These are phyloP conservation scores for Eulithis prunata DNA, from an alignment of 2,888 invertebrate genomes.

Conservation along the genomic window DNA sequence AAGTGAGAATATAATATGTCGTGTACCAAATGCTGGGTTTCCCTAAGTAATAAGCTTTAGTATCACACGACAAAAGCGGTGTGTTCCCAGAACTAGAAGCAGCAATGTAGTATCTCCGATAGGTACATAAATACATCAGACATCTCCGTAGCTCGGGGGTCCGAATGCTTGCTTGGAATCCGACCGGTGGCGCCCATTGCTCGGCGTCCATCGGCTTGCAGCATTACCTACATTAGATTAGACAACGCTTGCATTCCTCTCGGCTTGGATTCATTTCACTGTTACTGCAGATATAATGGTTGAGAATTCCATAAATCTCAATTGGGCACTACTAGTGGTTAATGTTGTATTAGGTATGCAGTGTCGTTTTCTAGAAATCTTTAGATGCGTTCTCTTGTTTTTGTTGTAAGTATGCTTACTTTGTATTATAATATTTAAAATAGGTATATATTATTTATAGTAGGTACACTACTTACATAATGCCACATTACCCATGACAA, in stretches of 20 bases:
- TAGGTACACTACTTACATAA: too few relatives aligned
- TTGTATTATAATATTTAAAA: too few relatives aligned
- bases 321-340: slow-evolving; percentile 3
- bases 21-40: too few relatives aligned
- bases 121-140: slow-evolving; percentile 38
- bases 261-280: slow-evolving; percentile 43
- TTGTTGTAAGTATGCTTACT: too few relatives aligned
- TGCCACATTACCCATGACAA: too few relatives aligned
- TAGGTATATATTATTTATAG: too few relatives aligned
- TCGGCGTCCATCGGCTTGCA: slow-evolving; percentile 62
- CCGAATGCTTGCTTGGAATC: slow-evolving; percentile 76
- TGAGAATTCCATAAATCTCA: not conserved
- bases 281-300: slow-evolving; percentile 13
- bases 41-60: too few relatives aligned
- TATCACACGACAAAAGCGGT: not conserved
- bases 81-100: slow-evolving; percentile 17
- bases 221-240: slow-evolving; percentile 73
- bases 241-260: slow-evolving; percentile 73
- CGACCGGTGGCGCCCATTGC: slow-evolving; percentile 58
- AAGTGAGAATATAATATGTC: too few relatives aligned
- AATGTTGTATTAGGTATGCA: too few relatives aligned
- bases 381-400: too few relatives aligned
- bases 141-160: slow-evolving; percentile 35
- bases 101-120: slow-evolving; percentile 32
- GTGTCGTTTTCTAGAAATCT: too few relatives aligned